phyloP scores from a whole-genome alignment of 2,797 vertebrate genomes.

The Catamblyrhynchus diadema region DNA sequence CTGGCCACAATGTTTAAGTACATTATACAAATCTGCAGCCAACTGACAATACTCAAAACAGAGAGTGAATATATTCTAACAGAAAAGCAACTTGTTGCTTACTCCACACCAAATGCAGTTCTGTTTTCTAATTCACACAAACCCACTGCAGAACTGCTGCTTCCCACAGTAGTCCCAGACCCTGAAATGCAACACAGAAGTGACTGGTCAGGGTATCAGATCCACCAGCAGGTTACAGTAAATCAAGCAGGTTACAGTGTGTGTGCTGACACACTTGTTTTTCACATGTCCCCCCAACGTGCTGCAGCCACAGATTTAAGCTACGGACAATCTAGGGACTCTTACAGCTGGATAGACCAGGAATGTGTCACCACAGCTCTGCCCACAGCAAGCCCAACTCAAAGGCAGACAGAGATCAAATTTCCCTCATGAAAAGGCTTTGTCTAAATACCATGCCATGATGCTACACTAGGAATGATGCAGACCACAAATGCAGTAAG shows the following conservation, averaged over 20 bases:
- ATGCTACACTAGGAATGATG: neutral
- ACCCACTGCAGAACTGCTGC: neutral
- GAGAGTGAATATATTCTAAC: neutral
- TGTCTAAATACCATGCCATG: neutral
- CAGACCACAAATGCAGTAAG: neutral
- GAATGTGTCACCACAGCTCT: neutral
- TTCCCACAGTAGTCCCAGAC: neutral
- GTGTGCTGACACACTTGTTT: neutral
- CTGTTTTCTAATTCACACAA: neutral
- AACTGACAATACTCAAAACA: neutral
- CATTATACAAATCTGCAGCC: neutral
- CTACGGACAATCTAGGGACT: neutral
- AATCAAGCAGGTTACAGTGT: neutral
- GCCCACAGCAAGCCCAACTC: neutral
- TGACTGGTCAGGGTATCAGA: neutral
- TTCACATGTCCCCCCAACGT: neutral
- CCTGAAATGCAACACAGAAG: neutral
- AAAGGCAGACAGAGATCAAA: neutral
- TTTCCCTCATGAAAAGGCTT: neutral
- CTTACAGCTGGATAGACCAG: neutral
- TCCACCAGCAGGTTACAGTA: neutral
- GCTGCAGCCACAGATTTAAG: neutral
- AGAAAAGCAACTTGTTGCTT: neutral
- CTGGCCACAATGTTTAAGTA: neutral
- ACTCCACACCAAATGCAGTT: neutral